Evolutionary conservation across 2,113 vertebrate genomes (phyloP).

Genomic region (Benitochromis conjunctus): DNA sequence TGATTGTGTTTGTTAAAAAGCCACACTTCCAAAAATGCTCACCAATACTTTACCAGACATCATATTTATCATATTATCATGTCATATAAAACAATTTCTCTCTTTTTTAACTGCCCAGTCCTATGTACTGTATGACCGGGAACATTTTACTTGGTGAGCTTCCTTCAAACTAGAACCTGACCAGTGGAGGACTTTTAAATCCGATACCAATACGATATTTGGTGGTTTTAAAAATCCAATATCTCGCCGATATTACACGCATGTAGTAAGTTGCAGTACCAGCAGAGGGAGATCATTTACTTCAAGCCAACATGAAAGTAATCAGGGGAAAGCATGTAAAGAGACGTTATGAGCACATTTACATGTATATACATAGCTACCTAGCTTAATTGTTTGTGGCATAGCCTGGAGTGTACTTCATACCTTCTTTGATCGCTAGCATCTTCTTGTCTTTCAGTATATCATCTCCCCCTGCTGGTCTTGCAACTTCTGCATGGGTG

Average conservation of each 20-base stretch:
- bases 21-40: background rate
- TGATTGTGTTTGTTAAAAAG: background rate
- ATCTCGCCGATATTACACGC: rapidly evolving
- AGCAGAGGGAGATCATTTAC: background rate
- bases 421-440: background rate
- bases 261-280: background rate
- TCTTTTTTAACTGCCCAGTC: background rate
- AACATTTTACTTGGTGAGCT: background rate
- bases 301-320: background rate
- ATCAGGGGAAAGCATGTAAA: background rate
- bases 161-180: background rate
- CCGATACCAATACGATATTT: background rate
- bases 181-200: background rate
- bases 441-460: background rate
- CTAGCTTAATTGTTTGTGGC: background rate
- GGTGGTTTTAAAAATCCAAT: background rate
- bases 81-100: background rate
- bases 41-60: background rate
- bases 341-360: too few relatives aligned
- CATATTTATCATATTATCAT: background rate
- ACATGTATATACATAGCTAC: background rate
- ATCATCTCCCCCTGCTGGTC: background rate
- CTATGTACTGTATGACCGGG: background rate
- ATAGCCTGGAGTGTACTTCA: background rate
- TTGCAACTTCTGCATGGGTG: background rate